A percentile compares a stretch with the other conserved stretches of the same genome.
Evolutionary conservation across 2,797 vertebrate genomes (phyloP).

Genomic region (Rhyacichthys aspro): DNA sequence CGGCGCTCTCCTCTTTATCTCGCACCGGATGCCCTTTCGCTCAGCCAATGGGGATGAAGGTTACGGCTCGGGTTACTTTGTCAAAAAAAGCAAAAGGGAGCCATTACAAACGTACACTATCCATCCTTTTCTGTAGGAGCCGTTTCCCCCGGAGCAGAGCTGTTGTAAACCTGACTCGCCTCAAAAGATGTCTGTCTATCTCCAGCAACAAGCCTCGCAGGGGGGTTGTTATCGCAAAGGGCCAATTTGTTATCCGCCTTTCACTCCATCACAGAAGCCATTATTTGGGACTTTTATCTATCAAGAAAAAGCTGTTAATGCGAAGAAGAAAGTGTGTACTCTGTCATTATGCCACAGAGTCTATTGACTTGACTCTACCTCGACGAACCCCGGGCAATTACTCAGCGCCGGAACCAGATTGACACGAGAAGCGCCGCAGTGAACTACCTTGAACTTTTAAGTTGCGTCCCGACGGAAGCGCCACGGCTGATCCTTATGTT

Average conservation of each 20-base stretch:
- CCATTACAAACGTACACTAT: constrained; percentile 70
- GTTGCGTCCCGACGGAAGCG: constrained; percentile 32
- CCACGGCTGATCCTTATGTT: constrained; percentile 53
- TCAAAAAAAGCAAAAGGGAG: constrained; percentile 66
- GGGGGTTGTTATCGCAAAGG: constrained; percentile 73
- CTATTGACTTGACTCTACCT: constrained; percentile 55
- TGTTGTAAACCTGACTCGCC: constrained; percentile 49
- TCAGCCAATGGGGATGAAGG: constrained; percentile 73
- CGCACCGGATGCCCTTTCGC: constrained; percentile 66
- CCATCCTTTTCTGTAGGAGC: constrained; percentile 61
- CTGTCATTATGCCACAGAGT: constrained; percentile 58
- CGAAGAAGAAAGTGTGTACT: constrained; percentile 58
- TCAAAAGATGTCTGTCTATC: constrained; percentile 58
- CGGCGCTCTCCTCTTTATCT: constrained; percentile 69
- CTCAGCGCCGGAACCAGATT: constrained; percentile 38
- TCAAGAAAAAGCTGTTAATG: constrained; percentile 72
- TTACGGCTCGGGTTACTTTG: constrained; percentile 72
- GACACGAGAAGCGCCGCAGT: constrained; percentile 26
- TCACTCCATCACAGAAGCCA: constrained; percentile 71
- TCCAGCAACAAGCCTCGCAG: constrained; percentile 51
- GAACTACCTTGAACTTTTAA: constrained; percentile 65
- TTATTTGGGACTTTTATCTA: constrained; percentile 77
- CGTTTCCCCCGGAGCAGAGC: constrained; percentile 42
- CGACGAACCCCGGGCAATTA: constrained; percentile 59
- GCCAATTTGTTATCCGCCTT: constrained; percentile 72